phyloP scores from a whole-genome alignment of 2,888 invertebrate genomes.

The Campoplex nolae region DNA sequence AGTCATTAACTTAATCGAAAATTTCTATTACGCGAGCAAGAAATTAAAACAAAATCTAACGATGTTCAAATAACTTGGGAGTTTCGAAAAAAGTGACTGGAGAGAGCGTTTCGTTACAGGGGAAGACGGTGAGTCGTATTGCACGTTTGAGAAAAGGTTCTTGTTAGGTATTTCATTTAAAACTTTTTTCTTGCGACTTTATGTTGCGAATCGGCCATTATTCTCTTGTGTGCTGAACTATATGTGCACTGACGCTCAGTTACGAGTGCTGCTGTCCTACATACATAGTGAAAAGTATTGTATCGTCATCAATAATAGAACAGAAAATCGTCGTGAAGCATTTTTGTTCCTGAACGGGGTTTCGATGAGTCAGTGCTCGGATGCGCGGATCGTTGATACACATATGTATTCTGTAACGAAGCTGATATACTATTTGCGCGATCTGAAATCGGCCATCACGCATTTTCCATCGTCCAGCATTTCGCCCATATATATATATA shows the following conservation, averaged over 20 bases:
- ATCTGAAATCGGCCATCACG: slow-evolving; percentile 45
- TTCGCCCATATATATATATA: slow-evolving; percentile 15
- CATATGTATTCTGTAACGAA: slow-evolving; percentile 1
- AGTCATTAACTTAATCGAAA: neutral
- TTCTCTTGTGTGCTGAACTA: neutral
- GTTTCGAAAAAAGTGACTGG: slow-evolving; percentile 3
- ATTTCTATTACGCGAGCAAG: slow-evolving; percentile 1
- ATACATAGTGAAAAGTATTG: neutral
- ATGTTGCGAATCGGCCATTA: slow-evolving; percentile 8
- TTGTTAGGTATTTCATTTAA: neutral
- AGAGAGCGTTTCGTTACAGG: slow-evolving; percentile 8
- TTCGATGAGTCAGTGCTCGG: slow-evolving; percentile 13
- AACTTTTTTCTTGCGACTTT: neutral
- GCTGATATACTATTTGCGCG: slow-evolving; percentile 20
- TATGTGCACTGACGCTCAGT: slow-evolving; percentile 1
- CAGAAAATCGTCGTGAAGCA: neutral
- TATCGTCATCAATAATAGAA: neutral
- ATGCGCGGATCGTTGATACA: slow-evolving; percentile 6
- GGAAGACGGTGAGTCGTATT: slow-evolving; percentile 29
- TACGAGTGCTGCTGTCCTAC: slow-evolving; percentile 6
- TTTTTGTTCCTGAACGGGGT: slow-evolving; percentile 15
- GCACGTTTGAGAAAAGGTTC: neutral
- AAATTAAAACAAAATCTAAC: neutral
- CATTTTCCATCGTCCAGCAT: slow-evolving; percentile 25
- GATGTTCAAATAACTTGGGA: neutral